A percentile compares a stretch with the other conserved stretches of the same genome.
These are phyloP conservation scores for Sarcophilus harrisii DNA, from an alignment of 2,797 vertebrate species.

Conservation along the genomic window DNA sequence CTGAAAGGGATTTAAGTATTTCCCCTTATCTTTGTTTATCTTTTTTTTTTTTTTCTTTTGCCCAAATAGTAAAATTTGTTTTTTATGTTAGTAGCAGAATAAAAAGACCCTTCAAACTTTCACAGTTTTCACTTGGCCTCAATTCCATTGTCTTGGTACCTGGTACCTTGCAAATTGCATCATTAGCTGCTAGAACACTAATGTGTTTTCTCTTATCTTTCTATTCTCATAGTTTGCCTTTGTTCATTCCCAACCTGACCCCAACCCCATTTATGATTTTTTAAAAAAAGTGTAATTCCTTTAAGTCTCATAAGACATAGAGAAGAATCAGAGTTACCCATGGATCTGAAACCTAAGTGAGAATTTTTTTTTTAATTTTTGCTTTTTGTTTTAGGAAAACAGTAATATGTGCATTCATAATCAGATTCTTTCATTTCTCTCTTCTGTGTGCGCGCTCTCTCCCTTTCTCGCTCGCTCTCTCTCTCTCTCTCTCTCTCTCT, in stretches of 20 bases:
- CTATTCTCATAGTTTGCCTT: slow-evolving; percentile 43
- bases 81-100: neutral
- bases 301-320: neutral
- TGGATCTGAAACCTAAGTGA: neutral
- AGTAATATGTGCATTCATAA: neutral
- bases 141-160: slow-evolving; percentile 10
- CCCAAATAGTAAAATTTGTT: neutral
- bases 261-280: slow-evolving; percentile 30
- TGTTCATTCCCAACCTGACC: neutral
- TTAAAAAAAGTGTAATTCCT: slow-evolving; percentile 62
- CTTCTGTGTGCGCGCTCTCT: no score
- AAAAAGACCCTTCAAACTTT: neutral
- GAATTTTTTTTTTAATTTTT: neutral
- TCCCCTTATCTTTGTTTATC: neutral
- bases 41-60: neutral
- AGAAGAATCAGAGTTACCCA: neutral
- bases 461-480: no score
- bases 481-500: slow-evolving; percentile 14
- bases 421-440: neutral
- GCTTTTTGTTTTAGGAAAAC: neutral
- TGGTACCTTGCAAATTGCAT: neutral
- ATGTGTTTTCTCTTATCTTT: slow-evolving; percentile 60
- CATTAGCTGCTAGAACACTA: slow-evolving; percentile 17
- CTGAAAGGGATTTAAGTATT: neutral
- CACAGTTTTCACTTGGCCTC: slow-evolving; percentile 21